Evolutionary conservation across 2,797 vertebrate species (phyloP).

Genomic region (Hemibagrus guttatus): DNA sequence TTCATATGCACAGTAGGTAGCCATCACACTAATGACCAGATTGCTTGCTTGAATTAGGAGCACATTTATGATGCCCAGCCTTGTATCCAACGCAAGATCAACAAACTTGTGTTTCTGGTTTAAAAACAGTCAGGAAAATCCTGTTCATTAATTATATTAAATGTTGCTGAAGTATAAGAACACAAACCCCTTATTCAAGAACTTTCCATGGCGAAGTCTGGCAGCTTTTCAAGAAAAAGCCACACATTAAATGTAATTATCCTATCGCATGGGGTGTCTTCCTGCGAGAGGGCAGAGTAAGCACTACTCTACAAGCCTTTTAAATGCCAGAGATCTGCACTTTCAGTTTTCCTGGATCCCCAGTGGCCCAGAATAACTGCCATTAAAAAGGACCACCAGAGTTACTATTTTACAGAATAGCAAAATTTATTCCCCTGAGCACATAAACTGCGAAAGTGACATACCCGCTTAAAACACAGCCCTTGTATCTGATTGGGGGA

Average conservation of each 20-base stretch:
- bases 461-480: no score
- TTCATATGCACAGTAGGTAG: neutral
- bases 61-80: neutral
- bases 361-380: neutral
- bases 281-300: constrained; percentile 5
- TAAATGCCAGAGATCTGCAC: constrained; percentile 24
- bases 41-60: constrained; percentile 1
- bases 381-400: constrained; percentile 18
- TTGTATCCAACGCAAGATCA: constrained; percentile 9
- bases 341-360: constrained; percentile 23
- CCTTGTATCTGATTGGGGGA: neutral
- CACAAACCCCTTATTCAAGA: constrained; percentile 31
- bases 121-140: constrained; percentile 24
- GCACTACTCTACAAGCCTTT: neutral
- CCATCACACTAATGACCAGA: neutral
- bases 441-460: neutral
- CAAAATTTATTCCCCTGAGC: neutral
- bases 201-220: constrained; percentile 32
- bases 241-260: constrained; percentile 48
- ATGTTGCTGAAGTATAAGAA: constrained; percentile 30
- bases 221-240: constrained; percentile 32
- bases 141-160: constrained; percentile 44
- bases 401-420: neutral
- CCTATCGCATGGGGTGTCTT: constrained; percentile 26
- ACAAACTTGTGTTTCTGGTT: neutral